These are phyloP conservation scores for Drosophila parthenogenetica DNA, from an alignment of 2,888 invertebrate genomes.

Conservation along the genomic window DNA sequence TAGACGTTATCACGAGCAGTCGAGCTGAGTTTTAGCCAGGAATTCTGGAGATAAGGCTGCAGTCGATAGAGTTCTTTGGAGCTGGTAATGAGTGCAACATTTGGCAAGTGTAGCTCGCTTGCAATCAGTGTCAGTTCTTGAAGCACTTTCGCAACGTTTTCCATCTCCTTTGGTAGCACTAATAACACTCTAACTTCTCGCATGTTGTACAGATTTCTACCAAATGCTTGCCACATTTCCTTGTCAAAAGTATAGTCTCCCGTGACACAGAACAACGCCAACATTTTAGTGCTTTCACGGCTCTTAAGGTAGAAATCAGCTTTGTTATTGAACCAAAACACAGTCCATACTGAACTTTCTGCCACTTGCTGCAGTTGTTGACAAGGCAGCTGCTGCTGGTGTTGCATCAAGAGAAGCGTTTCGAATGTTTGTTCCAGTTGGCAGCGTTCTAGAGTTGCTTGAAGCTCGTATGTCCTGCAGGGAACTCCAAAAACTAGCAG, in stretches of 20 bases:
- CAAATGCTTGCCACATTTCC: constrained; percentile 55
- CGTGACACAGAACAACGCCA: constrained; percentile 51
- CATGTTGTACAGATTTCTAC: constrained; percentile 58
- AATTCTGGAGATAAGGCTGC: constrained; percentile 44
- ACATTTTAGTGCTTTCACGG: constrained; percentile 49
- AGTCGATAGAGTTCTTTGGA: constrained; percentile 23
- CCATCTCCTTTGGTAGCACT: constrained; percentile 10
- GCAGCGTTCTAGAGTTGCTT: constrained; percentile 25
- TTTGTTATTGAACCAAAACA: constrained; percentile 35
- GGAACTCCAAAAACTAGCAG: constrained; percentile 1
- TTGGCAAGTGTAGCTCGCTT: constrained; percentile 25
- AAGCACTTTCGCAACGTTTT: background rate
- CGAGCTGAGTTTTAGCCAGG: constrained; percentile 38
- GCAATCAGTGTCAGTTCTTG: constrained; percentile 15
- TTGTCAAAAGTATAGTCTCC: constrained; percentile 21
- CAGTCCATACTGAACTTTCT: constrained; percentile 24
- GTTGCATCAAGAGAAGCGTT: constrained; percentile 47
- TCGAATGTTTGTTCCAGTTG: constrained; percentile 37
- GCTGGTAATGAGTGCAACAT: constrained; percentile 35
- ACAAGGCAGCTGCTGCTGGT: constrained; percentile 34
- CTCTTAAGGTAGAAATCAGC: constrained; percentile 33
- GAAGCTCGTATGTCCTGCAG: constrained; percentile 14
- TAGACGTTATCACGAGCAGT: constrained; percentile 28
- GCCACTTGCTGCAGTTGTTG: constrained; percentile 25
- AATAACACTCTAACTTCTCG: constrained; percentile 51